Evolutionary conservation across 2,888 invertebrate species (phyloP).

Genomic region (Onchidella celtica): DNA sequence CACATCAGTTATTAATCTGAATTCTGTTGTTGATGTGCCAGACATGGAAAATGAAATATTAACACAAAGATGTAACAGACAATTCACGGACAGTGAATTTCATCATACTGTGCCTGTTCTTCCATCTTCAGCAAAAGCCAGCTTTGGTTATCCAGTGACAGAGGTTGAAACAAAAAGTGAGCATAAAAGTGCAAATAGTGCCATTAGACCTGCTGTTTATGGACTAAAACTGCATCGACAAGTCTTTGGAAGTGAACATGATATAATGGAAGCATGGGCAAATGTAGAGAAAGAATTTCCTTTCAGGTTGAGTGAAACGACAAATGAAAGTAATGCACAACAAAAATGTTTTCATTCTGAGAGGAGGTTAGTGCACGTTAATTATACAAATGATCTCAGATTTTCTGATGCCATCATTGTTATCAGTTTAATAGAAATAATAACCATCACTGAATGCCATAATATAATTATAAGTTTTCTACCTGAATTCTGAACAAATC

Average conservation of each 20-base stretch:
- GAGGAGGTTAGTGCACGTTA: too few species aligned
- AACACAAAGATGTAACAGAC: neutral
- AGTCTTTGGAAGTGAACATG: constrained; percentile 61
- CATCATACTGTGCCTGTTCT: neutral
- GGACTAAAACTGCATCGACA: constrained; percentile 60
- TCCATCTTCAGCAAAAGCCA: constrained; percentile 18
- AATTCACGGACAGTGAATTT: neutral
- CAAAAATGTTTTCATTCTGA: too few species aligned
- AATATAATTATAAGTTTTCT: too few species aligned
- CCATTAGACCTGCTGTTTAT: constrained; percentile 62
- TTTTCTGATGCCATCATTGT: too few species aligned
- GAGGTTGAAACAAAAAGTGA: constrained; percentile 6
- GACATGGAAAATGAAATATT: constrained; percentile 21
- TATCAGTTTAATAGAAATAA: too few species aligned
- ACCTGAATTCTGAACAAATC: too few species aligned
- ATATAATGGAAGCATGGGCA: constrained; percentile 49
- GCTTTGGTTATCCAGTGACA: neutral
- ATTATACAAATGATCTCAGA: too few species aligned
- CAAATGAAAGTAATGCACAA: too few species aligned
- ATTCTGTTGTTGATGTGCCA: constrained; percentile 13
- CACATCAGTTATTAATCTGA: constrained; percentile 21
- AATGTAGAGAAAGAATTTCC: constrained; percentile 9
- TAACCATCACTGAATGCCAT: too few species aligned
- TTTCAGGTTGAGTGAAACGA: too few species aligned
- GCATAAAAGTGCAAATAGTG: constrained; percentile 24